Percentiles rank a stretch among this genome's conserved stretches.
These are phyloP conservation scores for Amphipyra tragopoginis DNA, from an alignment of 2,888 invertebrate genomes.

Conservation along the genomic window DNA sequence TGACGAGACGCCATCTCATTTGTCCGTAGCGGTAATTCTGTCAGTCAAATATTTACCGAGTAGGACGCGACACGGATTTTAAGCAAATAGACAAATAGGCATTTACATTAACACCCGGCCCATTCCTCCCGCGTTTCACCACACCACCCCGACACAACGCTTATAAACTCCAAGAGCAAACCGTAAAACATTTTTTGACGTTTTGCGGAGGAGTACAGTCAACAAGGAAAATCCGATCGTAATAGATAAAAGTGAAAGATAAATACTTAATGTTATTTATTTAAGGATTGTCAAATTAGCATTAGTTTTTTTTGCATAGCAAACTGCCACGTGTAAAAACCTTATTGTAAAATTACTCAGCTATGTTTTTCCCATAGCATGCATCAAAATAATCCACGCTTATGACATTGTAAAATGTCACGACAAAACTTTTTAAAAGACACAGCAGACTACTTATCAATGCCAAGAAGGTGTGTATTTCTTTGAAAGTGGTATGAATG, in stretches of 20 bases:
- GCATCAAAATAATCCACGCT: neutral
- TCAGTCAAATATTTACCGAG: constrained; percentile 86
- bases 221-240: constrained; percentile 57
- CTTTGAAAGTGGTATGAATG: constrained; percentile 59
- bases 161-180: constrained; percentile 59
- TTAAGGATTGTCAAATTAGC: constrained; percentile 2
- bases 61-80: constrained; percentile 88
- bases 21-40: constrained; percentile 87
- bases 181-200: constrained; percentile 55
- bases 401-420: constrained; percentile 7
- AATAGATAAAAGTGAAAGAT: constrained; percentile 48
- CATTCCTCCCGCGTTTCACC: constrained; percentile 53
- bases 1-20: constrained; percentile 80
- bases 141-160: constrained; percentile 53
- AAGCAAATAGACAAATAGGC: constrained; percentile 86
- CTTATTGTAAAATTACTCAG: too few relatives aligned
- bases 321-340: neutral
- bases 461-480: constrained; percentile 54
- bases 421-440: constrained; percentile 21
- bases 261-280: constrained; percentile 4
- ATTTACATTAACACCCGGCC: constrained; percentile 83
- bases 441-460: constrained; percentile 49
- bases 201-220: constrained; percentile 57
- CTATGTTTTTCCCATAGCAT: too few relatives aligned
- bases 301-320: neutral